Evolutionary conservation across 1,140 invertebrate species (phyloP).

Genomic region (Cyrtorhinus lividipennis): DNA sequence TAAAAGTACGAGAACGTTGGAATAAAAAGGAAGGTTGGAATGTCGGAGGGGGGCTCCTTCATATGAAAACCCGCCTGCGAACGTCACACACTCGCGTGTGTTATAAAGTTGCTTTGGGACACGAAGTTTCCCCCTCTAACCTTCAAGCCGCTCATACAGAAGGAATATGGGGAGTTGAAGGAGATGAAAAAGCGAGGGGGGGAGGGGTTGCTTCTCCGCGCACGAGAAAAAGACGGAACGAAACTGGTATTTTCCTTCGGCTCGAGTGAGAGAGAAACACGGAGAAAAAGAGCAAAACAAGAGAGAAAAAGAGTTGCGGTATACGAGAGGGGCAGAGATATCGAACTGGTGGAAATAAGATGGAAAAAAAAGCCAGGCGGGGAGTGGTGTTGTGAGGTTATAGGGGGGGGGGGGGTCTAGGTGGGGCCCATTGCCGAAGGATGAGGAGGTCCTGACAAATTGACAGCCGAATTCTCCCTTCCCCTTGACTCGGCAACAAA

Average conservation of each 20-base stretch:
- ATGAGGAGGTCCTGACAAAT: constrained; percentile 7
- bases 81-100: constrained; percentile 6
- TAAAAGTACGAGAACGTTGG: not conserved
- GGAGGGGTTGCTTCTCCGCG: not conserved
- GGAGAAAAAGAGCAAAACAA: not conserved
- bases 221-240: not conserved
- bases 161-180: constrained; percentile 2
- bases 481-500: not conserved
- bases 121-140: not conserved
- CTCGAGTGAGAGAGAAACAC: not conserved
- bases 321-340: not conserved
- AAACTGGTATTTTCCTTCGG: too few relatives aligned
- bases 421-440: not conserved
- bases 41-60: constrained; percentile 1
- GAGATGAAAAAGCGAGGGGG: not conserved
- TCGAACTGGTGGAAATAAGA: constrained; percentile 7
- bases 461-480: constrained; percentile 7
- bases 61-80: not conserved
- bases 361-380: not conserved
- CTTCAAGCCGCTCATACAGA: too few relatives aligned
- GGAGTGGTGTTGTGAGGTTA: too few relatives aligned
- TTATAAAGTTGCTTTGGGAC: constrained; percentile 9
- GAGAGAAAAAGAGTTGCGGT: not conserved
- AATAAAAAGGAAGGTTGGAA: not conserved
- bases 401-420: not conserved